Base-by-base conservation (phyloP, 2,888 invertebrate genomes). In the Priocnemis perturbator region DNA sequence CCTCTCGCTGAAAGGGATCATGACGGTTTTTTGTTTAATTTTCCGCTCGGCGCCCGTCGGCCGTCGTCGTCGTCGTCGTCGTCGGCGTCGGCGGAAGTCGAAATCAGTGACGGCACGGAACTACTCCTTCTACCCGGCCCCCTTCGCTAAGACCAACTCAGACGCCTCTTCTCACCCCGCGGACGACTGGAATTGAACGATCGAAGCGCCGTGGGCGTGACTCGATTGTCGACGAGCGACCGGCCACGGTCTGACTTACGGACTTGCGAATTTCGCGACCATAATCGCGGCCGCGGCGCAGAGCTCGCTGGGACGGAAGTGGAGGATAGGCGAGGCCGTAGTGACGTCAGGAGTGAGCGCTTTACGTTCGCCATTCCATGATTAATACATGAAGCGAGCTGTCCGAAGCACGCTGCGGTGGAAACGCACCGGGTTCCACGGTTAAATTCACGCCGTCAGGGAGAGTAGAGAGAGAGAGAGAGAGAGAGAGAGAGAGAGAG, bases 11-110 rank as follows among this genome's bases (percentile, higher is more conserved):
- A 77, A 37, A 76, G 76, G 74, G 76, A 82, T 81, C 78, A 72
- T 72, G 69, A 73, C 71, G 78, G 70, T 77, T 85, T 84, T 83
- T 83, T 81, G 77, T 84, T 85, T 80, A 79, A 83, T 85, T 81
- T 83, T 78, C 77, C 72, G 60, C 77, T 73, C 71, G 64, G 57
- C 64, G 64, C 59, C 37, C 37, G 14, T 37, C 14, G 26, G 26
- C 3, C 3, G 26, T 7, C 26, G 26, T 26, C 7, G 26, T 26
- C 26, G 26, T 26, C 26, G 26, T n/a, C n/a, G n/a, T n/a, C n/a
- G n/a, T n/a, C n/a, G n/a, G n/a, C n/a, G n/a, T n/a, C n/a, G 11
- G 4, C 37, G 37, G 37, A 37, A 37, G 37, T 37, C 37, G 37
- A 11, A 37, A 37, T 9, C 37, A 37, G 37, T 1, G 11, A 2